Evolutionary conservation across 2,113 vertebrate genomes (phyloP).

Genomic region (Pongo pygmaeus): DNA sequence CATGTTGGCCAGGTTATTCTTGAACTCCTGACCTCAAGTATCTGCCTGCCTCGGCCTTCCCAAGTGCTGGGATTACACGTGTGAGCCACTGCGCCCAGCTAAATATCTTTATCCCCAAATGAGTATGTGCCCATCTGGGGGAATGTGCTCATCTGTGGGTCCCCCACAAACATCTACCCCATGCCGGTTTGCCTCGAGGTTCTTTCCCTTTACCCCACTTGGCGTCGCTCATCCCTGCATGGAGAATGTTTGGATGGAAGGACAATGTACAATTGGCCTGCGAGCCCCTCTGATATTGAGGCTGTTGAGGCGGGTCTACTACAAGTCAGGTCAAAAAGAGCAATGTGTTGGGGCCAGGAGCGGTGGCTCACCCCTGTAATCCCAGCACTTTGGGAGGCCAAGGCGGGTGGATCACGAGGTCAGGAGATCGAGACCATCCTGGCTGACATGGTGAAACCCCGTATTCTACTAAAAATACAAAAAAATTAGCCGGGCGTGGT

Average conservation of each 20-base stretch:
- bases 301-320: not conserved
- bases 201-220: not conserved
- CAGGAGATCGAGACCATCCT: too few relatives aligned
- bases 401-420: too few relatives aligned
- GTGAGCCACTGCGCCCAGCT: not conserved
- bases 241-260: not conserved
- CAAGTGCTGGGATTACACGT: too few relatives aligned
- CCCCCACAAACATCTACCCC: not conserved
- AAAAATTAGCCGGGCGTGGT: too few relatives aligned
- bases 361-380: too few relatives aligned
- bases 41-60: too few relatives aligned
- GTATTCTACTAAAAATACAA: too few relatives aligned
- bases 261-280: not conserved
- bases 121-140: not conserved
- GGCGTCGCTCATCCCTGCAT: not conserved
- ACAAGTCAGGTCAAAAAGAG: not conserved
- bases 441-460: too few relatives aligned
- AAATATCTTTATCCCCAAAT: not conserved
- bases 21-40: too few relatives aligned
- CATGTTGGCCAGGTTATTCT: too few relatives aligned
- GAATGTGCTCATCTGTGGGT: not conserved
- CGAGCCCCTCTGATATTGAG: not conserved
- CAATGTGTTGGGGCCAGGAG: too few relatives aligned
- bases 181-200: not conserved
- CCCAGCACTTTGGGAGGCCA: too few relatives aligned